These are phyloP conservation scores for Alethe castanea DNA, from an alignment of 2,113 vertebrate genomes.

Conservation along the genomic window DNA sequence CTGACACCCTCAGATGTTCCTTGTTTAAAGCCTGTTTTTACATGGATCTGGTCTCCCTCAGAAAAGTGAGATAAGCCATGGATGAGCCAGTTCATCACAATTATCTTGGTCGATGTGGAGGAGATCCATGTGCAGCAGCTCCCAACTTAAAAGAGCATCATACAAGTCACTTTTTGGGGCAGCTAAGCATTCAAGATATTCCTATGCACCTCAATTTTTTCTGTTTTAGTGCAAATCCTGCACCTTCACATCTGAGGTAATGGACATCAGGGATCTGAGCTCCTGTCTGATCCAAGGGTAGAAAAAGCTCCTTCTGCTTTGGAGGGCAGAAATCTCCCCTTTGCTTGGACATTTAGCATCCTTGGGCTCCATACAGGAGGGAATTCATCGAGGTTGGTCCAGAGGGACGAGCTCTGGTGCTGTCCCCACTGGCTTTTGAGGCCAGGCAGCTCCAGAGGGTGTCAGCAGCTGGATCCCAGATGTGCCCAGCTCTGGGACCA, in stretches of 20 bases:
- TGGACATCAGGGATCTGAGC: background rate
- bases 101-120: background rate
- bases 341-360: fast-evolving
- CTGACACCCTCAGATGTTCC: background rate
- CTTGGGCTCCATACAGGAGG: background rate
- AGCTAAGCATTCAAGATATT: background rate
- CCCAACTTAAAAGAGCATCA: background rate
- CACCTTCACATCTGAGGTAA: background rate
- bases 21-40: background rate
- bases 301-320: background rate
- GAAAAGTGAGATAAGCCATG: background rate
- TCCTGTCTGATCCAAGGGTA: background rate
- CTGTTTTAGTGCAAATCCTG: background rate
- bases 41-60: fast-evolving
- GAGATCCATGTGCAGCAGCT: background rate
- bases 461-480: constrained; percentile 65
- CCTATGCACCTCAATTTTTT: background rate
- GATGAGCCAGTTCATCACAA: background rate
- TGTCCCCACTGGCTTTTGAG: background rate
- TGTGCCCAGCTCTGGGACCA: constrained; percentile 26
- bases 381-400: background rate
- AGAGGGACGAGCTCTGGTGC: background rate
- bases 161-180: background rate
- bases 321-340: background rate
- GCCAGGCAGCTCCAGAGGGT: background rate